Base-by-base conservation (phyloP, 1,140 invertebrate genomes). In the Drosophila sproati region DNA sequence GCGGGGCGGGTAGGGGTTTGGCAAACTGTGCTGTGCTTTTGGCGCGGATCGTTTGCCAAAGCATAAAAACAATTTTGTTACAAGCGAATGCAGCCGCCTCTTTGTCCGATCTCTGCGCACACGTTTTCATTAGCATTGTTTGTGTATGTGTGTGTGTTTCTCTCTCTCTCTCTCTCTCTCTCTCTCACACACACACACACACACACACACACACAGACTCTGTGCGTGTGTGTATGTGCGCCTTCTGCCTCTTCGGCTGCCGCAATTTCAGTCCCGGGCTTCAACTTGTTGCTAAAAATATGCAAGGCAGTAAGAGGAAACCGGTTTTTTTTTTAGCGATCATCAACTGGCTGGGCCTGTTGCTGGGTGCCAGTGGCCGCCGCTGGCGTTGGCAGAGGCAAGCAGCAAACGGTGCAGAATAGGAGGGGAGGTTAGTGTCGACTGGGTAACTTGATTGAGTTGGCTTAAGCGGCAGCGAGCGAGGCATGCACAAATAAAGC, bases 281-380 rank as follows among this genome's bases (percentile, higher is more conserved):
- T 69, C 72, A 74, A 74, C 72, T 70, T 74, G 72, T 74, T 76
- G 69, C 73, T 76, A 73, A 66, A 76, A 72, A 76, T 76, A 76
- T 73, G 60, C 61, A 72, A 76, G 73, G 43, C 61, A 73, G 73
- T 76, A 66, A 72, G 43, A 45, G 73, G 43, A 72, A 76, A 72
- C 73, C 73, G 69, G 73, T 76, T 72, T 60, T 6, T 43, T 43
- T 72, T 55, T 51, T n/a, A 43, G 55, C 52, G 60, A 63, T 71
- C 63, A 39, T 48, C 61, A 76, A 76, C 48, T 77, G 41, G 69
- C 69, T 77, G 45, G 48, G 73, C 79, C 70, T 81, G 82, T 85
- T 87, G 83, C 83, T 87, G 83, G 77, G 83, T 88, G 83, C 77
- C 83, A 75, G 45, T 74, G 77, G 78, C 78, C 80, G 78, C 78